These are phyloP conservation scores for Salmo trutta DNA, from an alignment of 2,797 vertebrate species.

Conservation along the genomic window DNA sequence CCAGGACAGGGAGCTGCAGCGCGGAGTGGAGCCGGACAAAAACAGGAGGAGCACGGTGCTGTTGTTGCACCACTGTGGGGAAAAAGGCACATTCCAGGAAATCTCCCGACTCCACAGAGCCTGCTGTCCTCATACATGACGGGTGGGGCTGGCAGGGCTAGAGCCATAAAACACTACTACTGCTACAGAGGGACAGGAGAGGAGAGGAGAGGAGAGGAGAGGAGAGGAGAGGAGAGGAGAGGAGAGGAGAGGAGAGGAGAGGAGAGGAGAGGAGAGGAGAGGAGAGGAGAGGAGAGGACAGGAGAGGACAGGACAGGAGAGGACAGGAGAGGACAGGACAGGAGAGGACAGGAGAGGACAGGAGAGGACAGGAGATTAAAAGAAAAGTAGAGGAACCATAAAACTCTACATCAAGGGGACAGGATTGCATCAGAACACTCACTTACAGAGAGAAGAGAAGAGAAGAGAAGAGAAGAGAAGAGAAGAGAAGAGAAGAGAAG, in stretches of 20 bases:
- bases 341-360: neutral
- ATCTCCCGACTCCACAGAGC: constrained; percentile 72
- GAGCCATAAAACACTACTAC: neutral
- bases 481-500: neutral
- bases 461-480: too few species aligned
- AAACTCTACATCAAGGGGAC: neutral
- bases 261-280: neutral
- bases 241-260: neutral
- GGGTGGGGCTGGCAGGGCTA: constrained; percentile 9
- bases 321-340: neutral
- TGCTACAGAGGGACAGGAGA: neutral
- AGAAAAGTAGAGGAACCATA: neutral
- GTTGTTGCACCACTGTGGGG: constrained; percentile 76
- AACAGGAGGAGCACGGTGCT: constrained; percentile 27
- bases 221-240: neutral
- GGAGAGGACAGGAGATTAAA: neutral
- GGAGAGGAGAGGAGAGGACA: neutral
- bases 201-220: neutral
- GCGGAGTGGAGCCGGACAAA: neutral
- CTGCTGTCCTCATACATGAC: constrained; percentile 73
- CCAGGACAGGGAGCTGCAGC: constrained; percentile 29
- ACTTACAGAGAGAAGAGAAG: neutral
- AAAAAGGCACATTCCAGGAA: constrained; percentile 83
- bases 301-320: neutral
- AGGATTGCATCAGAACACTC: neutral